Evolutionary conservation across 2,113 vertebrate genomes (phyloP).

Genomic region (Scortum barcoo): DNA sequence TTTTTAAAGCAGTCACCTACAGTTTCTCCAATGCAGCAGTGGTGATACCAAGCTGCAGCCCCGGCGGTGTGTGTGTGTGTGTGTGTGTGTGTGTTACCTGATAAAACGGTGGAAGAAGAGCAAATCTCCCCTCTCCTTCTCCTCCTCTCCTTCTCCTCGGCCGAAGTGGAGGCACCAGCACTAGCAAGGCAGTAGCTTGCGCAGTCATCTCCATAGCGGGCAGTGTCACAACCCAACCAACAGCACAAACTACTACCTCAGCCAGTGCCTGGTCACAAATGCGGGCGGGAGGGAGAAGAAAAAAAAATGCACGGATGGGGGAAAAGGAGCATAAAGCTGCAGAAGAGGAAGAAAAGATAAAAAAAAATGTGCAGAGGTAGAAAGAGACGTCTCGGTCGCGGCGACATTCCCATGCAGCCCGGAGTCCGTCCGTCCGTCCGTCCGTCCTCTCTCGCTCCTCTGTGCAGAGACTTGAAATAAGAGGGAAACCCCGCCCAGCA

Average conservation of each 20-base stretch:
- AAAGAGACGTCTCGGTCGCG: not conserved
- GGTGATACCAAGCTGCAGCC: not conserved
- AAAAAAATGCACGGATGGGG: too few relatives aligned
- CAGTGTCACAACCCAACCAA: conserved; percentile 98
- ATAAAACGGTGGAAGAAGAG: not conserved
- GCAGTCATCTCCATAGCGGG: conserved; percentile 99
- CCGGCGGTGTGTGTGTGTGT: not conserved
- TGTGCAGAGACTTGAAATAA: conserved; percentile 75
- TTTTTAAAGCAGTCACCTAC: not conserved
- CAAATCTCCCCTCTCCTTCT: too few relatives aligned
- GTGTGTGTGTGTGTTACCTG: conserved; percentile 71
- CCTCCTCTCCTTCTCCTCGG: too few relatives aligned
- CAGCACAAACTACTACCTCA: conserved; percentile 99
- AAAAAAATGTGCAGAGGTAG: not conserved
- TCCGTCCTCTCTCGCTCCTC: conserved; percentile 40
- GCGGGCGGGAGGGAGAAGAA: too few relatives aligned
- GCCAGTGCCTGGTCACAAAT: conserved; percentile 90
- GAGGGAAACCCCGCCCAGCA: conserved; percentile 84
- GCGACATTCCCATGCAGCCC: conserved; percentile 43
- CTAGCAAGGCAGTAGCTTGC: conserved; percentile 99
- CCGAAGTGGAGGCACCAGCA: conserved; percentile 88
- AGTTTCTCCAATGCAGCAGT: not conserved
- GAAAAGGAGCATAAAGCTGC: not conserved
- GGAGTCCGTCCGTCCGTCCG: conserved; percentile 26
- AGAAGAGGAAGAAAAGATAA: not conserved